Evolutionary conservation across 2,113 vertebrate species (phyloP).

Genomic region (Platichthys flesus): DNA sequence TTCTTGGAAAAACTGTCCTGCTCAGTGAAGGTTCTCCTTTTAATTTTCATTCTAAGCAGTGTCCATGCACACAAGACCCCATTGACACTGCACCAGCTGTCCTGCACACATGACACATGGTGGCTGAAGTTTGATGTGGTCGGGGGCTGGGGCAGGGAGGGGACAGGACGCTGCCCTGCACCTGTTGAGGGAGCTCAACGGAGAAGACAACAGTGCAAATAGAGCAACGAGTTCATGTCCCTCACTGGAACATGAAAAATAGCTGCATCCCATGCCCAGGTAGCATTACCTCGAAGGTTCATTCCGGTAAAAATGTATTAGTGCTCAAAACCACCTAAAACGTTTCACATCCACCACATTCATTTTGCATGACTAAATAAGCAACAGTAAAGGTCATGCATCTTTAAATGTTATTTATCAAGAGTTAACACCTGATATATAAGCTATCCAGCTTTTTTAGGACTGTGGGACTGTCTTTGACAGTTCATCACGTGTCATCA

Average conservation of each 20-base stretch:
- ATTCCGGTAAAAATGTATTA: too few relatives aligned
- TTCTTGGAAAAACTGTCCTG: neutral
- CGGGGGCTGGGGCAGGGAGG: neutral
- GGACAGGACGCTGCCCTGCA: constrained; percentile 8
- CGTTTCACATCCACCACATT: too few relatives aligned
- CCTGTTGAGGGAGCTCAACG: constrained; percentile 18
- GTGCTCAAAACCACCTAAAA: too few relatives aligned
- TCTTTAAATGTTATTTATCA: neutral
- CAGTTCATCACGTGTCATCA: neutral
- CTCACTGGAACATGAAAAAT: too few relatives aligned
- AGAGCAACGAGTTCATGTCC: too few relatives aligned
- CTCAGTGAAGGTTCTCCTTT: neutral
- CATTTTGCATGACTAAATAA: too few relatives aligned
- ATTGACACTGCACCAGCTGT: constrained; percentile 42
- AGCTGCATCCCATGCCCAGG: too few relatives aligned
- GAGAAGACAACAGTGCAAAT: neutral
- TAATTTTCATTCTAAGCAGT: neutral
- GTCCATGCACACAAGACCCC: neutral
- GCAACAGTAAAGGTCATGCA: too few relatives aligned
- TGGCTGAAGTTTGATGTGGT: neutral
- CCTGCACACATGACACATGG: constrained; percentile 7
- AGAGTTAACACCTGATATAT: neutral
- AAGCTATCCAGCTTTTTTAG: neutral
- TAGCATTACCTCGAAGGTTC: too few relatives aligned
- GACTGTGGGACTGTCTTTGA: neutral